phyloP scores from a whole-genome alignment of 2,113 vertebrate species.

The Antidorcas marsupialis region DNA sequence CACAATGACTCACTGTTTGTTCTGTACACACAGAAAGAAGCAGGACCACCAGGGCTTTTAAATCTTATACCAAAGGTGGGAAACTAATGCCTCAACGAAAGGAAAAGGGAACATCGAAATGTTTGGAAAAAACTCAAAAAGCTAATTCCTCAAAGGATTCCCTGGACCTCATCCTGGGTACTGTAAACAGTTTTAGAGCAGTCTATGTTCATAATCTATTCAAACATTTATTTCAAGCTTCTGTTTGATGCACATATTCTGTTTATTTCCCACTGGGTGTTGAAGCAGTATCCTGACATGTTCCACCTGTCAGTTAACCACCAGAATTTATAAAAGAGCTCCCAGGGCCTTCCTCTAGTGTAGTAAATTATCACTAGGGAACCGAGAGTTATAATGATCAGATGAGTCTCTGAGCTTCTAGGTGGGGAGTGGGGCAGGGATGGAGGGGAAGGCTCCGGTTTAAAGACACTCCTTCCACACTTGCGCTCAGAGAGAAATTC shows the following conservation, averaged over 20 bases:
- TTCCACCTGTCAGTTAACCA: neutral
- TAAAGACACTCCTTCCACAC: neutral
- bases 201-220: neutral
- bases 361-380: neutral
- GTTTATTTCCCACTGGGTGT: neutral
- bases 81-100: slow-evolving; percentile 50
- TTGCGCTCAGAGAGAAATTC: neutral
- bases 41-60: slow-evolving; percentile 47
- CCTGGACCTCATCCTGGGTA: neutral
- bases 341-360: neutral
- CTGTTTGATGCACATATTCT: neutral
- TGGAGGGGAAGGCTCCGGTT: neutral
- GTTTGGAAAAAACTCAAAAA: neutral
- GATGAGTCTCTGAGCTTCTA: neutral
- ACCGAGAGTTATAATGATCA: neutral
- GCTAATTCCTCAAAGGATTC: slow-evolving; percentile 13
- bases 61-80: slow-evolving; percentile 35
- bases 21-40: slow-evolving; percentile 45
- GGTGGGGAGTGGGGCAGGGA: neutral
- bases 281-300: neutral
- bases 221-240: neutral
- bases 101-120: neutral
- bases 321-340: neutral
- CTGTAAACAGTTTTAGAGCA: neutral
- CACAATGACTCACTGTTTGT: slow-evolving; percentile 46